Conservation (phyloP, 2,113 vertebrate genomes). For the Thalassoma bifasciatum region DNA sequence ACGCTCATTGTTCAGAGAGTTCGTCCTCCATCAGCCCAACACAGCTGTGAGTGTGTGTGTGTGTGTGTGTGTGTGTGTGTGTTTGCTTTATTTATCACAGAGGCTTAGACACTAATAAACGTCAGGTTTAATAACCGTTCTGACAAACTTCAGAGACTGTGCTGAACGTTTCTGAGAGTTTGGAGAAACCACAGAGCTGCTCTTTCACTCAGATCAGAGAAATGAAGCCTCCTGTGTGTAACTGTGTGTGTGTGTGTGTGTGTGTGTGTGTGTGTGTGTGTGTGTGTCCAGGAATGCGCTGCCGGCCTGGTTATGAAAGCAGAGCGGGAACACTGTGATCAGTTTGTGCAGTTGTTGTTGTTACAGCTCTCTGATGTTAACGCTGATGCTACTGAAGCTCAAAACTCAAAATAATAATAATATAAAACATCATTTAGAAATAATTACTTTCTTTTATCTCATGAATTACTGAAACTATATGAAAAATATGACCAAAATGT, state of each 20-base stretch:
- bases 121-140: not conserved
- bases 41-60: no score
- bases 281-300: constrained; percentile 13
- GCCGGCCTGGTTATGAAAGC: constrained; percentile 34
- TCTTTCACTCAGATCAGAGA: not conserved
- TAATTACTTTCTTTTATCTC: no score
- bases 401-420: no score
- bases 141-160: not conserved
- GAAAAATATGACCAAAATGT: no score
- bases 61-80: not conserved
- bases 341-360: not conserved
- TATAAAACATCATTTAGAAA: no score
- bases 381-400: not conserved
- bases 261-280: constrained; percentile 7
- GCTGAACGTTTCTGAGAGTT: not conserved
- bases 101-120: not conserved
- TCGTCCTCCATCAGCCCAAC: not conserved
- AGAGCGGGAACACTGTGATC: constrained; percentile 15
- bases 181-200: not conserved
- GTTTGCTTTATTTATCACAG: not conserved
- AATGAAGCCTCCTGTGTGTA: not conserved
- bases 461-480: no score
- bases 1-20: constrained; percentile 13
- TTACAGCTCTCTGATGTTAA: not conserved
- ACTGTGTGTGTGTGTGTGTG: no score